Percentiles rank a stretch among this genome's conserved stretches.
Evolutionary conservation across 2,797 vertebrate species (phyloP).

Genomic region (Selene dorsalis): DNA sequence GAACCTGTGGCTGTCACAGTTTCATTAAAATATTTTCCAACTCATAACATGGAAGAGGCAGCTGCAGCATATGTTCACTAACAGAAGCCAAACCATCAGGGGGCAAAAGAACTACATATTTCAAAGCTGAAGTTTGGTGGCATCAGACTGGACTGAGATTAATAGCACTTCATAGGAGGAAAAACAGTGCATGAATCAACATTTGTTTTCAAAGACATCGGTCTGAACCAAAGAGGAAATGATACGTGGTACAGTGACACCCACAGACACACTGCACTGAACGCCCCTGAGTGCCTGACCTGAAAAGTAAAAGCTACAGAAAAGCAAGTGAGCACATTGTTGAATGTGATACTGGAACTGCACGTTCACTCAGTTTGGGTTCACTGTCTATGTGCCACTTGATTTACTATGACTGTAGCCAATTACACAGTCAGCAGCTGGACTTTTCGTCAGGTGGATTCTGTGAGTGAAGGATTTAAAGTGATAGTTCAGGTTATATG

Average conservation of each 20-base stretch:
- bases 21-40: constrained; percentile 38
- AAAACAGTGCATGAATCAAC: constrained; percentile 28
- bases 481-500: too few relatives aligned
- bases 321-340: not conserved
- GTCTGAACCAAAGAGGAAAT: not conserved
- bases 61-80: constrained; percentile 29
- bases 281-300: too few relatives aligned
- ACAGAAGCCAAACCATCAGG: constrained; percentile 36
- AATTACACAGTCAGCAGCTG: not conserved
- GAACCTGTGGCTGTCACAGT: constrained; percentile 30
- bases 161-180: constrained; percentile 23
- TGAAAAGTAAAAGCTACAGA: too few relatives aligned
- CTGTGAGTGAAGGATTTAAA: not conserved
- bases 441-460: not conserved
- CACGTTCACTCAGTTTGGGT: not conserved
- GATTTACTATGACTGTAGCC: not conserved
- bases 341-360: not conserved
- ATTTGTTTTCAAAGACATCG: not conserved
- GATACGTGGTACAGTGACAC: not conserved
- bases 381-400: not conserved
- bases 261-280: too few relatives aligned
- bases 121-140: constrained; percentile 34
- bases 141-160: constrained; percentile 39
- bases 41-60: constrained; percentile 25
- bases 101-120: constrained; percentile 38